Conservation (phyloP, 2,113 vertebrate genomes). For the Hipposideros armiger region DNA sequence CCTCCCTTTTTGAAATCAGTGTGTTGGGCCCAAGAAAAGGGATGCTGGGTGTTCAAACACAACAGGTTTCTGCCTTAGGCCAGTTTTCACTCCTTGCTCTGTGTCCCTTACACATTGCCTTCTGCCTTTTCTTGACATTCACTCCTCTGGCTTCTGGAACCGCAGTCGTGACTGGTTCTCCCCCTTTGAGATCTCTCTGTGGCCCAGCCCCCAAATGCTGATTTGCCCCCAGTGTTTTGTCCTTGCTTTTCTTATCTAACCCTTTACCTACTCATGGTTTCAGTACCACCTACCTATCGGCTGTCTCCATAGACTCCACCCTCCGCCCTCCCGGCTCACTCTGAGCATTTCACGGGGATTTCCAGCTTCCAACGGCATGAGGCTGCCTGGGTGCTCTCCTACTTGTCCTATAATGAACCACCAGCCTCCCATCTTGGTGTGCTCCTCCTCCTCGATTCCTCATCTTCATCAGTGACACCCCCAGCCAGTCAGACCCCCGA, state of each 20-base stretch:
- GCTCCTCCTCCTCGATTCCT: background rate
- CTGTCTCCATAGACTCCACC: too few species aligned
- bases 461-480: fast-evolving
- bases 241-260: background rate
- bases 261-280: background rate
- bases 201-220: too few species aligned
- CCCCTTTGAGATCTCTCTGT: background rate
- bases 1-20: background rate
- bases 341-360: fast-evolving
- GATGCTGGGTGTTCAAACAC: too few species aligned
- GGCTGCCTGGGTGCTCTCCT: background rate
- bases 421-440: fast-evolving
- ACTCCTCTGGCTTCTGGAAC: background rate
- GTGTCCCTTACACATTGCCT: background rate
- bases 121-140: background rate
- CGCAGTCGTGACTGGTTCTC: fast-evolving
- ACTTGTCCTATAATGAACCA: fast-evolving
- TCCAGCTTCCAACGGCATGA: background rate
- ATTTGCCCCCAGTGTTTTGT: background rate
- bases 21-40: background rate
- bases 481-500: background rate
- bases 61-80: background rate
- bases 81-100: background rate
- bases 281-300: background rate
- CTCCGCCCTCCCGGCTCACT: background rate